These are phyloP conservation scores for Ctenoplectra terminalis DNA, from an alignment of 1,140 invertebrate genomes.

Conservation along the genomic window DNA sequence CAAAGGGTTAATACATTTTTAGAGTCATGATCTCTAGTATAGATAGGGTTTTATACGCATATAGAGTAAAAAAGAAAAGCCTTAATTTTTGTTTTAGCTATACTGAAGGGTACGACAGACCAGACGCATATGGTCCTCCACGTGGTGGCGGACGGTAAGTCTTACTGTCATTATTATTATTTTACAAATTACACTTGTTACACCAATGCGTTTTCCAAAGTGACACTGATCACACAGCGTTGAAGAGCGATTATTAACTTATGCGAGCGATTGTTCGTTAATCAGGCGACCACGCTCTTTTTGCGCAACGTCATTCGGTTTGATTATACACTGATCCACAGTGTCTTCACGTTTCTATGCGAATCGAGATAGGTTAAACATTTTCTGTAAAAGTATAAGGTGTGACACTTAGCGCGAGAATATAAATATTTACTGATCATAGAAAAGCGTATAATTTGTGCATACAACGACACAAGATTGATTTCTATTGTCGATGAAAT, in stretches of 20 bases:
- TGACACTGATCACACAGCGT: conserved; percentile 60
- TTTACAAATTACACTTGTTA: conserved; percentile 51
- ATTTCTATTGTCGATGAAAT: conserved; percentile 10
- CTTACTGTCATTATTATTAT: conserved; percentile 26
- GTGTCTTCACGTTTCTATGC: conserved; percentile 53
- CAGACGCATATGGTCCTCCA: conserved; percentile 80
- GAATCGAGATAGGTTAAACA: conserved; percentile 66
- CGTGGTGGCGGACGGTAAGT: conserved; percentile 81
- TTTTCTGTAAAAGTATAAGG: conserved; percentile 80
- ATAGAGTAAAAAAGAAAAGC: no score
- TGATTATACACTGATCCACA: conserved; percentile 39
- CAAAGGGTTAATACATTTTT: no score
- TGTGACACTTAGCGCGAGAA: conserved; percentile 74
- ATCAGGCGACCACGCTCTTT: conserved; percentile 54
- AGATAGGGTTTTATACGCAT: background rate
- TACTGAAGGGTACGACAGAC: conserved; percentile 80
- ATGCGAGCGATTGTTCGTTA: conserved; percentile 63
- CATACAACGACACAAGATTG: conserved; percentile 10
- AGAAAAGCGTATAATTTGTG: conserved; percentile 26
- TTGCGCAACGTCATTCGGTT: conserved; percentile 66
- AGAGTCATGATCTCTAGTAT: no score
- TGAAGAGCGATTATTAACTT: conserved; percentile 70
- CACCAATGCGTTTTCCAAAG: conserved; percentile 67
- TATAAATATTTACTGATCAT: conserved; percentile 29
- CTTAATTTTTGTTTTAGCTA: conserved; percentile 71